A percentile compares a stretch with the other conserved stretches of the same genome.
These are phyloP conservation scores for Rhineura floridana DNA, from an alignment of 2,113 vertebrate genomes.

Conservation along the genomic window DNA sequence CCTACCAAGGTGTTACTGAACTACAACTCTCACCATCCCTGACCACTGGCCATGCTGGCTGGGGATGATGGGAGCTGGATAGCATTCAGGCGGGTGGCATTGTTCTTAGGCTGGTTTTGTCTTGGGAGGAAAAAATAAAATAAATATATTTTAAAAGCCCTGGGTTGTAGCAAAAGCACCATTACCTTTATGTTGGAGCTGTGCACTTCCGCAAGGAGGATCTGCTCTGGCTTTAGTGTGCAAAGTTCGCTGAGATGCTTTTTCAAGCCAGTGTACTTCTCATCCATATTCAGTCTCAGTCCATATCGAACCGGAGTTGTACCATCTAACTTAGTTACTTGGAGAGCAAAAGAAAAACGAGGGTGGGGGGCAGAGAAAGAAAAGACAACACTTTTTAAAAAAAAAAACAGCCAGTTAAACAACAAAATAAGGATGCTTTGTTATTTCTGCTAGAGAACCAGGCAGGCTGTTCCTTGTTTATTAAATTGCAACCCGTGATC, in stretches of 20 bases:
- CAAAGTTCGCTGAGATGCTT: slow-evolving; percentile 95
- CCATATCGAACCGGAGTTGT: slow-evolving; percentile 93
- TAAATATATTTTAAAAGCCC: too few species aligned
- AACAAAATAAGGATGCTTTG: background rate
- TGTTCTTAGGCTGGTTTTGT: too few species aligned
- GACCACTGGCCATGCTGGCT: background rate
- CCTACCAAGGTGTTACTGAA: background rate
- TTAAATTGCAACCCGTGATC: background rate
- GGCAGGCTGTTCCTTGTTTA: background rate
- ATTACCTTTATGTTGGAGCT: slow-evolving; percentile 94
- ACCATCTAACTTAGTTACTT: slow-evolving; percentile 96
- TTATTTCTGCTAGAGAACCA: too few species aligned
- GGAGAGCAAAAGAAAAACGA: background rate
- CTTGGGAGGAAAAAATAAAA: background rate
- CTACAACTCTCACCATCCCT: background rate
- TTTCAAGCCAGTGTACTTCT: slow-evolving; percentile 96
- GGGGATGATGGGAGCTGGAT: background rate
- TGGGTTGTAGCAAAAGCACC: background rate
- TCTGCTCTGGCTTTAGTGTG: slow-evolving; percentile 92
- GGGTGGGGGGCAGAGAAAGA: background rate
- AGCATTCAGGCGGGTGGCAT: too few species aligned
- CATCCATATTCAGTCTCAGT: slow-evolving; percentile 94
- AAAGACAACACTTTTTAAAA: background rate
- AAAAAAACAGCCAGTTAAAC: background rate
- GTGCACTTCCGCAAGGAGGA: slow-evolving; percentile 95